Conservation (phyloP, 2,888 invertebrate genomes). For the Drosophila dives region DNA sequence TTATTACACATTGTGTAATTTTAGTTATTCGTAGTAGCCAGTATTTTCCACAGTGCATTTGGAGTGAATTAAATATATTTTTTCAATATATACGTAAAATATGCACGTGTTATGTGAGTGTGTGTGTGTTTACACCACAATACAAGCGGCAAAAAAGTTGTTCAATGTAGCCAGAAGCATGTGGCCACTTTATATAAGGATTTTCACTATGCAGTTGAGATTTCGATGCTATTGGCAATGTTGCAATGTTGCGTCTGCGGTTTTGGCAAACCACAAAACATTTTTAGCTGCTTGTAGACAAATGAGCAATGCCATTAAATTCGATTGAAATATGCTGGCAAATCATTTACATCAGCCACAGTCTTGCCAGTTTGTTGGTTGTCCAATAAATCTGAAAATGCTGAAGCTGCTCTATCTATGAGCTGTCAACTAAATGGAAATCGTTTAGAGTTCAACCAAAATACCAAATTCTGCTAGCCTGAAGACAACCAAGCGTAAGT, state of each 20-base stretch:
- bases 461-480: constrained; percentile 10
- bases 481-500: constrained; percentile 1
- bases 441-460: constrained; percentile 8
- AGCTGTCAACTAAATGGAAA: constrained; percentile 45
- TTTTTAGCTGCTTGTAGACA: constrained; percentile 62
- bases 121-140: constrained; percentile 52
- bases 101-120: constrained; percentile 40
- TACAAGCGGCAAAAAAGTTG: constrained; percentile 37
- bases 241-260: constrained; percentile 42
- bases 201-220: constrained; percentile 16
- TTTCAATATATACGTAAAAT: constrained; percentile 13
- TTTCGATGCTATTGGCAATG: constrained; percentile 22
- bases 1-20: background rate
- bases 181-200: constrained; percentile 2
- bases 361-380: constrained; percentile 20
- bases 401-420: constrained; percentile 39
- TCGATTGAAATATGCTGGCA: constrained; percentile 73
- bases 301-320: constrained; percentile 72
- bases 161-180: constrained; percentile 8
- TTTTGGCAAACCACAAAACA: constrained; percentile 39
- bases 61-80: constrained; percentile 1
- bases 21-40: background rate
- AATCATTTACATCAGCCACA: constrained; percentile 62
- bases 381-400: constrained; percentile 61
- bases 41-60: background rate